phyloP scores from a whole-genome alignment of 2,797 vertebrate genomes.

The Toxotes lorentzi region DNA sequence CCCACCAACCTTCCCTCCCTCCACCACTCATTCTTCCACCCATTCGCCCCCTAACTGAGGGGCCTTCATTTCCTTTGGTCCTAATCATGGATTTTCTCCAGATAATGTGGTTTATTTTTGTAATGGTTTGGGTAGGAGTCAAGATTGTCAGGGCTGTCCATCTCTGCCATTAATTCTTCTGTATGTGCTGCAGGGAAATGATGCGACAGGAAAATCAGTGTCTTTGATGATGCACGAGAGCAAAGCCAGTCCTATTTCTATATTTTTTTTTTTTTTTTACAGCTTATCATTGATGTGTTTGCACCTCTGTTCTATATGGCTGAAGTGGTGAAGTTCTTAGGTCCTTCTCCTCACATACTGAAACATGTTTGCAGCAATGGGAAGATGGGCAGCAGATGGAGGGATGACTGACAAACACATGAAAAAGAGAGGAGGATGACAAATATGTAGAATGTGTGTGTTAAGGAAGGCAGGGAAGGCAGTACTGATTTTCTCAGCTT shows the following conservation, averaged over 20 bases:
- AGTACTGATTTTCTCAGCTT: conserved; percentile 36
- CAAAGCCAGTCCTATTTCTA: conserved; percentile 1
- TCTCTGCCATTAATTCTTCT: conserved; percentile 78
- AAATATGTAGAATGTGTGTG: conserved; percentile 37
- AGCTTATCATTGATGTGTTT: conserved; percentile 26
- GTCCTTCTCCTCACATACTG: not conserved
- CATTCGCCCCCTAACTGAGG: conserved; percentile 80
- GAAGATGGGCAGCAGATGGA: conserved; percentile 35
- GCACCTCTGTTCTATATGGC: not conserved
- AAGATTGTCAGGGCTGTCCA: conserved; percentile 73
- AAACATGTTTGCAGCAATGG: not conserved
- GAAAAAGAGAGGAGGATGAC: conserved; percentile 32
- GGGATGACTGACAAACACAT: conserved; percentile 51
- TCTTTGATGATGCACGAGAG: conserved; percentile 11
- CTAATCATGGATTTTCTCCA: conserved; percentile 94
- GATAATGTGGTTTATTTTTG: conserved; percentile 92
- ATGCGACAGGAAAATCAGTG: conserved; percentile 31
- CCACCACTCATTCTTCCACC: conserved; percentile 79
- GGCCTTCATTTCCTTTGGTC: conserved; percentile 89
- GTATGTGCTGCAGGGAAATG: conserved; percentile 53
- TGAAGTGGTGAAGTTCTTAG: not conserved
- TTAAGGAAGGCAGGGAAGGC: conserved; percentile 19
- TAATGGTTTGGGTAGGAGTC: conserved; percentile 80
- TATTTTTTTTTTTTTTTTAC: conserved; percentile 16
- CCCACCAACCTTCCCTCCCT: conserved; percentile 84